These are phyloP conservation scores for Acromyrmex heyeri DNA, from an alignment of 1,140 invertebrate species.

Conservation along the genomic window DNA sequence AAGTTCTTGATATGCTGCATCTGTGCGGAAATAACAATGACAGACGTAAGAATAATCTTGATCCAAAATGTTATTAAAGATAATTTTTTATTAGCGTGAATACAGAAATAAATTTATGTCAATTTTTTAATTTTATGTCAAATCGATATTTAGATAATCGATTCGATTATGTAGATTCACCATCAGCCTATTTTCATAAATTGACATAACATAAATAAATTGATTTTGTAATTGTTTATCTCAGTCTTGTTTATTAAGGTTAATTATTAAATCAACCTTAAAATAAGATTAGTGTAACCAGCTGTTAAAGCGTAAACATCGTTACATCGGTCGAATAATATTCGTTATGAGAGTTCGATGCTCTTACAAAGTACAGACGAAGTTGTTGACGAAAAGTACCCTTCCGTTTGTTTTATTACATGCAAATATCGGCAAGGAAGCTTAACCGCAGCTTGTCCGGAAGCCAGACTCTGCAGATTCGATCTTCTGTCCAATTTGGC, in stretches of 20 bases:
- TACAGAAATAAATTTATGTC: neutral
- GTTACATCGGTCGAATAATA: neutral
- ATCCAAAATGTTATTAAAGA: neutral
- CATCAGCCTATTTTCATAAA: neutral
- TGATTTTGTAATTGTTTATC: neutral
- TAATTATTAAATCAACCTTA: neutral
- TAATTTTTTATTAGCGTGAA: neutral
- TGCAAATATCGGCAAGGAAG: constrained; percentile 65
- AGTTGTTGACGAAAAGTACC: neutral
- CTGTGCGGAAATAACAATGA: constrained; percentile 21
- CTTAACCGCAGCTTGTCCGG: constrained; percentile 69
- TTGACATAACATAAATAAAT: neutral
- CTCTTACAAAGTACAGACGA: neutral
- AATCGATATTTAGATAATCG: no score
- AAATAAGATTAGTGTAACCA: neutral
- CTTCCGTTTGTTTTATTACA: neutral
- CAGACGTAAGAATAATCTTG: neutral
- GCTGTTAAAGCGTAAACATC: neutral
- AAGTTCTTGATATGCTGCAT: neutral
- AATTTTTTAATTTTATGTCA: neutral
- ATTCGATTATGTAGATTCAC: no score
- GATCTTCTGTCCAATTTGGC: constrained; percentile 66
- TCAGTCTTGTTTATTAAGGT: no score
- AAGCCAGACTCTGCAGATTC: constrained; percentile 66
- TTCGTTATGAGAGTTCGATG: neutral